These are phyloP conservation scores for Archocentrus centrarchus DNA, from an alignment of 2,113 vertebrate species.

Conservation along the genomic window DNA sequence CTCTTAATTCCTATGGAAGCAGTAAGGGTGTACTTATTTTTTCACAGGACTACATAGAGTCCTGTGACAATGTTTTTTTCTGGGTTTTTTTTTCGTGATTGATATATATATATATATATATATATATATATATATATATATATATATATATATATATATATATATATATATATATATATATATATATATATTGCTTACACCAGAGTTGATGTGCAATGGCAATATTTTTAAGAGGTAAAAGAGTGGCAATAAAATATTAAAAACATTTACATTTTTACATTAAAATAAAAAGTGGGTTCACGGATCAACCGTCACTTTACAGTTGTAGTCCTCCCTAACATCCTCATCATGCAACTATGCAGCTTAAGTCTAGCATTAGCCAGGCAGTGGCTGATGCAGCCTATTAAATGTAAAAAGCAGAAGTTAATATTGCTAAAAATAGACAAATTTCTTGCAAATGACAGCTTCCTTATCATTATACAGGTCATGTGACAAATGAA, in stretches of 20 bases:
- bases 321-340: conserved; percentile 5
- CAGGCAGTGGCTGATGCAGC: conserved; percentile 55
- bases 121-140: no score
- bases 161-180: no score
- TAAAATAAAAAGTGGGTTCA: conserved; percentile 48
- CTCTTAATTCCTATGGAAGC: background rate
- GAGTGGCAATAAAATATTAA: conserved; percentile 38
- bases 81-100: no score
- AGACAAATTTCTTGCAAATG: conserved; percentile 1
- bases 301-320: conserved; percentile 65
- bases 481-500: background rate
- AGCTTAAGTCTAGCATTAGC: conserved; percentile 31
- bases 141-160: no score
- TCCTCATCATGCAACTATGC: conserved; percentile 1
- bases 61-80: no score
- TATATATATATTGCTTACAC: conserved; percentile 3
- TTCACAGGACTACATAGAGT: no score
- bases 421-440: background rate
- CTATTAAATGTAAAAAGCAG: conserved; percentile 28
- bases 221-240: conserved; percentile 43
- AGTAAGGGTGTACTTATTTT: background rate
- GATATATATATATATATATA: no score
- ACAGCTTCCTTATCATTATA: background rate
- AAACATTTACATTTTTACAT: conserved; percentile 66
- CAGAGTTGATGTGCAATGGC: conserved; percentile 2